phyloP scores from a whole-genome alignment of 2,797 vertebrate genomes.

The Gadopsis marmoratus region DNA sequence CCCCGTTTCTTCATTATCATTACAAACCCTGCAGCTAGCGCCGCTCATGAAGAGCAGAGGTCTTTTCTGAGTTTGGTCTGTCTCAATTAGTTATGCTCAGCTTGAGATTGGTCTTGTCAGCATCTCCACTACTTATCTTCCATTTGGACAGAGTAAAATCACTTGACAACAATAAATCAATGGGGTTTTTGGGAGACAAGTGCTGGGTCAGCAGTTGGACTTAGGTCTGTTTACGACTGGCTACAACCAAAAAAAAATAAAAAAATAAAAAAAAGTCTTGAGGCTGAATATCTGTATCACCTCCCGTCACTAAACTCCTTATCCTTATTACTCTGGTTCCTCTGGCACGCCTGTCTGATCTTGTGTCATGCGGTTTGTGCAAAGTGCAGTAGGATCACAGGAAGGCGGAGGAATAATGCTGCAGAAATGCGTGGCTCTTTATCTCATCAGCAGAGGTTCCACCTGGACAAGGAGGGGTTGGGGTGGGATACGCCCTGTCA shows the following conservation, averaged over 20 bases:
- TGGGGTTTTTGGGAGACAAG: slow-evolving; percentile 27
- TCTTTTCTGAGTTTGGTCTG: slow-evolving; percentile 37
- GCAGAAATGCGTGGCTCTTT: slow-evolving; percentile 69
- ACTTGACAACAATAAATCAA: slow-evolving; percentile 66
- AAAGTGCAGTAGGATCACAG: slow-evolving; percentile 69
- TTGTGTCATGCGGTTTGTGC: slow-evolving; percentile 52
- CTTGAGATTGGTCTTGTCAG: slow-evolving; percentile 52
- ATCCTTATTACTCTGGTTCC: slow-evolving; percentile 36
- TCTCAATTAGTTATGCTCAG: slow-evolving; percentile 53
- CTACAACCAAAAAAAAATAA: not conserved
- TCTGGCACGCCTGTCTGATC: slow-evolving; percentile 50
- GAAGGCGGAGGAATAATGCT: slow-evolving; percentile 50
- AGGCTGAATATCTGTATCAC: not conserved
- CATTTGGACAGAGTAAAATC: slow-evolving; percentile 53
- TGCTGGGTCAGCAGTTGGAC: slow-evolving; percentile 48
- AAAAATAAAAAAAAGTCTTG: slow-evolving; percentile 13
- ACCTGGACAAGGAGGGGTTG: slow-evolving; percentile 25
- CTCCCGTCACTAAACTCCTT: slow-evolving; percentile 23
- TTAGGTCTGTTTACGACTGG: slow-evolving; percentile 37
- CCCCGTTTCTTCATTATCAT: slow-evolving; percentile 30
- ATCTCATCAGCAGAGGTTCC: slow-evolving; percentile 71
- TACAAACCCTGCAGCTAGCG: slow-evolving; percentile 12
- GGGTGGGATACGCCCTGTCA: slow-evolving; percentile 38
- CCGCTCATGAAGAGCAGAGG: slow-evolving; percentile 15
- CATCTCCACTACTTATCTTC: slow-evolving; percentile 52